Conservation (phyloP, 2,113 vertebrate species). For the Corythaeola cristata region DNA sequence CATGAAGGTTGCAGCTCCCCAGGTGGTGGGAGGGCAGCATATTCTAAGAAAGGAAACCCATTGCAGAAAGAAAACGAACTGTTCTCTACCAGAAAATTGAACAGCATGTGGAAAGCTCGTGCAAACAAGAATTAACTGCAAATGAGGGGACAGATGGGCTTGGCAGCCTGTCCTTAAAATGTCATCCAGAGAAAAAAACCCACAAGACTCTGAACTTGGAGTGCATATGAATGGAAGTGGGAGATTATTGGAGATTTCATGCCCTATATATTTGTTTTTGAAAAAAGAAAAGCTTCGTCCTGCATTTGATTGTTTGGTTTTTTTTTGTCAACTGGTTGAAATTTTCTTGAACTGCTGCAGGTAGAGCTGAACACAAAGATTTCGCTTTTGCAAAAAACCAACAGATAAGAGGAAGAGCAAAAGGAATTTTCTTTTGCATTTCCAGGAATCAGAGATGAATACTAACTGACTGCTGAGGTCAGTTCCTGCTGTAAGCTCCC, state of each 20-base stretch:
- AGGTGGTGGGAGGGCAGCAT: background rate
- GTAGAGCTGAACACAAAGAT: background rate
- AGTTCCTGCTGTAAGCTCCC: background rate
- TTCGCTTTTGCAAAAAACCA: background rate
- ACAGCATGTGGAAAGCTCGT: constrained; percentile 40
- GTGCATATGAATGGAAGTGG: background rate
- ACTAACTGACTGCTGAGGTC: background rate
- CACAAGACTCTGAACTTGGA: background rate
- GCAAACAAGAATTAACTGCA: constrained; percentile 43
- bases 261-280: background rate
- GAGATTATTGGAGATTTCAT: background rate
- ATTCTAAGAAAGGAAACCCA: constrained; percentile 3
- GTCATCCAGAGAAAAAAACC: background rate
- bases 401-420: background rate
- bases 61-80: constrained; percentile 5
- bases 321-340: background rate
- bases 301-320: background rate
- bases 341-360: background rate
- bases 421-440: background rate
- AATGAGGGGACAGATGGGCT: constrained; percentile 48
- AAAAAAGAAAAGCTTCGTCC: background rate
- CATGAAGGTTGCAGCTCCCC: background rate
- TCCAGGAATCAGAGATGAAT: background rate
- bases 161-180: constrained; percentile 41
- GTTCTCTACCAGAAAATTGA: constrained; percentile 48